Conservation (phyloP, 2,113 vertebrate genomes). For the Odocoileus hemionus region DNA sequence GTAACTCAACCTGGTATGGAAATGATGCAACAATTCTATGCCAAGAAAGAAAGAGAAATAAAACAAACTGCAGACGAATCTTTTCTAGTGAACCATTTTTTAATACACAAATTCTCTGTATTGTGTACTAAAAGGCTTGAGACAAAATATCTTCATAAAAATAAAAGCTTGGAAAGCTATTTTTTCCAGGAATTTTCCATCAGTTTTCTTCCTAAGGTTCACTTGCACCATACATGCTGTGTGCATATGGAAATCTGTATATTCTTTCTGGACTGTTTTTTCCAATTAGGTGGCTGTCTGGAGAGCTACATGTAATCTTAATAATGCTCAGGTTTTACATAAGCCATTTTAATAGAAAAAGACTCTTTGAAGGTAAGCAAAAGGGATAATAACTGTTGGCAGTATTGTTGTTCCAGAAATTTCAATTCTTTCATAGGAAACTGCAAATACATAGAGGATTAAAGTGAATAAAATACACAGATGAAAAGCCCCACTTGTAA, state of each 20-base stretch:
- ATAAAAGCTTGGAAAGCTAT: neutral
- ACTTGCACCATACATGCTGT: neutral
- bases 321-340: constrained; percentile 1
- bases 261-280: constrained; percentile 16
- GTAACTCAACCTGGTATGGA: neutral
- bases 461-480: constrained; percentile 7
- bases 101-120: neutral
- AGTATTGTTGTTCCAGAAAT: constrained; percentile 31
- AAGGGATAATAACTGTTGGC: constrained; percentile 37
- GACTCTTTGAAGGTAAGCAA: constrained; percentile 28
- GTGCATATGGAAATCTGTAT: neutral
- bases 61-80: neutral
- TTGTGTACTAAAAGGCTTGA: neutral
- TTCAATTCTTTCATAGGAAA: constrained; percentile 38
- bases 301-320: neutral
- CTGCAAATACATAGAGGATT: constrained; percentile 55
- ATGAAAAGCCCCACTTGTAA: constrained; percentile 39
- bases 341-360: constrained; percentile 32
- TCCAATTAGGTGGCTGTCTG: neutral
- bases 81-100: neutral
- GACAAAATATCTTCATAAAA: neutral
- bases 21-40: neutral
- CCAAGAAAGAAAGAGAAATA: neutral
- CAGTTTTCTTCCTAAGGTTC: neutral
- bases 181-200: neutral